phyloP scores from a whole-genome alignment of 2,888 invertebrate genomes.

The Dicranocentrus wangi region DNA sequence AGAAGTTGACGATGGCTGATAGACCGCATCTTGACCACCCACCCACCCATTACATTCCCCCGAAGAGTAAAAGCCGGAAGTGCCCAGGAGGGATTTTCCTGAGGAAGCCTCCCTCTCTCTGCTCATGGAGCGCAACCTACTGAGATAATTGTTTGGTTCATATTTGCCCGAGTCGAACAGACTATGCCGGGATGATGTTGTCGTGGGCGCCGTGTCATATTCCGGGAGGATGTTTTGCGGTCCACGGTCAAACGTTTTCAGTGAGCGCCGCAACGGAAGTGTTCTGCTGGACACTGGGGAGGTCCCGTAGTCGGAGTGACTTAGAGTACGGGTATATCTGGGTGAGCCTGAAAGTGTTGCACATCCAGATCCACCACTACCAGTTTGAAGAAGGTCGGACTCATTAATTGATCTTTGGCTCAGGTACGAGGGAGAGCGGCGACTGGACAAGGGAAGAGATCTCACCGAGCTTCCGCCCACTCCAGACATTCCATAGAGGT shows the following conservation, averaged over 20 bases:
- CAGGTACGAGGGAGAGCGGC: slow-evolving; percentile 63
- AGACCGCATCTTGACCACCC: slow-evolving; percentile 38
- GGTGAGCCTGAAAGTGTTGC: neutral
- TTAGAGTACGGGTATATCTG: slow-evolving; percentile 66
- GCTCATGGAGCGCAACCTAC: slow-evolving; percentile 18
- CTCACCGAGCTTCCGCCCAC: slow-evolving; percentile 58
- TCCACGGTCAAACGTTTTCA: slow-evolving; percentile 65
- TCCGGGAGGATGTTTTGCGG: slow-evolving; percentile 37
- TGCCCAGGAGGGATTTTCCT: slow-evolving; percentile 19
- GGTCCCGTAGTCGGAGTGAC: slow-evolving; percentile 62
- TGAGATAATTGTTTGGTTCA: slow-evolving; percentile 16
- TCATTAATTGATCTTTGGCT: slow-evolving; percentile 55
- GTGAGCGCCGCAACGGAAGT: slow-evolving; percentile 66
- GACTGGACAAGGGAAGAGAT: slow-evolving; percentile 61
- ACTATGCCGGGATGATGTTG: slow-evolving; percentile 8
- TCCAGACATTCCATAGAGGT: slow-evolving; percentile 52
- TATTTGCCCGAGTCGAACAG: slow-evolving; percentile 33
- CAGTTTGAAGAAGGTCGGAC: neutral
- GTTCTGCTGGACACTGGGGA: slow-evolving; percentile 48
- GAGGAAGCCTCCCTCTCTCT: slow-evolving; percentile 6
- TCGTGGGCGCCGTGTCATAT: slow-evolving; percentile 21
- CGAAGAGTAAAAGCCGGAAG: slow-evolving; percentile 19
- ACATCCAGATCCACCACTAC: neutral
- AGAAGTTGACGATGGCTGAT: neutral
- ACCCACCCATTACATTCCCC: slow-evolving; percentile 55